These are phyloP conservation scores for Noctua fimbriata DNA, from an alignment of 2,888 invertebrate species.

Conservation along the genomic window DNA sequence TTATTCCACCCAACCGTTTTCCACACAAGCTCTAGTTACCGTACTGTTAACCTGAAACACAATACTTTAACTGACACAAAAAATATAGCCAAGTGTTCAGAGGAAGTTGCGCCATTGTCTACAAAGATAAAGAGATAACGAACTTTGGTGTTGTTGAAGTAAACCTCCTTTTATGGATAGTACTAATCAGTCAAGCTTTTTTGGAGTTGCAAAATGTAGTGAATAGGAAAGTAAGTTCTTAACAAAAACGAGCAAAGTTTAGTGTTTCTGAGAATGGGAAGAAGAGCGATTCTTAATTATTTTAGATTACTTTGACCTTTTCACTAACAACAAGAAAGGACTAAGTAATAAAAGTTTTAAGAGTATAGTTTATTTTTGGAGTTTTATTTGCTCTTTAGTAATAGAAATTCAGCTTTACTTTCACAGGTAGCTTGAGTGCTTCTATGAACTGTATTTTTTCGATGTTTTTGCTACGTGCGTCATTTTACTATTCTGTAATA, in stretches of 20 bases:
- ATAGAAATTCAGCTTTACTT: not conserved
- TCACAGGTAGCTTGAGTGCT: not conserved
- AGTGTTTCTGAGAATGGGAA: conserved; percentile 12
- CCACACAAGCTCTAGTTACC: conserved; percentile 29
- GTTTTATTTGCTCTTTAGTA: not conserved
- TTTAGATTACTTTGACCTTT: conserved; percentile 39
- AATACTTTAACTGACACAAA: conserved; percentile 52
- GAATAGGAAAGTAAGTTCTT: conserved; percentile 8
- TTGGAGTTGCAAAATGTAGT: conserved; percentile 41
- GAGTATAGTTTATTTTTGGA: not conserved
- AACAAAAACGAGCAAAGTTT: conserved; percentile 8
- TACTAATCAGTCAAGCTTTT: conserved; percentile 38
- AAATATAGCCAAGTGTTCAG: conserved; percentile 38
- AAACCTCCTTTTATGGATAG: conserved; percentile 38
- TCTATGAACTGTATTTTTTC: not conserved
- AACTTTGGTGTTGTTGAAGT: conserved; percentile 29
- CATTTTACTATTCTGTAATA: not conserved
- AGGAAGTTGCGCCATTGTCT: conserved; percentile 57
- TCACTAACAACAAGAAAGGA: conserved; percentile 13
- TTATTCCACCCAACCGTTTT: conserved; percentile 8
- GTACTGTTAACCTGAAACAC: conserved; percentile 40
- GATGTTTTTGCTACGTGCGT: not conserved
- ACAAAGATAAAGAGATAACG: conserved; percentile 49
- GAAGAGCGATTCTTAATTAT: conserved; percentile 12
- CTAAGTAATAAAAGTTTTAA: conserved; percentile 8